A percentile compares a stretch with the other conserved stretches of the same genome.
Conservation (phyloP, 2,888 invertebrate genomes). For the Tetrapedia diversipes region DNA sequence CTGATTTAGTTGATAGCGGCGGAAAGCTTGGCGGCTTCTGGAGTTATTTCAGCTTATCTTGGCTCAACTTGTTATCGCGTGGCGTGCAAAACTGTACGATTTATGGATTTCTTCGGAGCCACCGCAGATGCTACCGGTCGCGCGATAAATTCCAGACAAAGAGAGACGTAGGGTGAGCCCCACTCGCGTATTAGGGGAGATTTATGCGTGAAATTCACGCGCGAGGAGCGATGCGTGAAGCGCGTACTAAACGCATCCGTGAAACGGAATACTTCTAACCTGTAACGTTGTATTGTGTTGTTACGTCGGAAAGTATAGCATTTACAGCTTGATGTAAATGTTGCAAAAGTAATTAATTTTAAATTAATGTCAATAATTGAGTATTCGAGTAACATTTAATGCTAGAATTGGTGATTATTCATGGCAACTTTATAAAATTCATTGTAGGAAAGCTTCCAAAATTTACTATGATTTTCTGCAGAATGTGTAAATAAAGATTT, state of each 20-base stretch:
- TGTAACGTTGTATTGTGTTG: neutral
- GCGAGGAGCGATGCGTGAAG: conserved; percentile 24
- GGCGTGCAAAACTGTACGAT: conserved; percentile 50
- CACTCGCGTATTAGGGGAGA: conserved; percentile 40
- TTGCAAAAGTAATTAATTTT: too few species aligned
- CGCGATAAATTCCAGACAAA: conserved; percentile 49
- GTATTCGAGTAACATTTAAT: too few species aligned
- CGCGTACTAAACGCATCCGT: conserved; percentile 1
- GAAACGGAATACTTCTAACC: conserved; percentile 20
- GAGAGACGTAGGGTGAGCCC: conserved; percentile 29
- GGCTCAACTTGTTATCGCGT: conserved; percentile 49
- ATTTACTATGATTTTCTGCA: too few species aligned
- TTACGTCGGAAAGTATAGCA: too few species aligned
- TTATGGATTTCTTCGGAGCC: conserved; percentile 54
- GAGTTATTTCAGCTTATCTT: conserved; percentile 51
- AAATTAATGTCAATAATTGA: too few species aligned
- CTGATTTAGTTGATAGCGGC: conserved; percentile 29
- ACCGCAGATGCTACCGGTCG: conserved; percentile 48
- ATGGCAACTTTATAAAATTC: too few species aligned
- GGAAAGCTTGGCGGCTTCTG: conserved; percentile 25
- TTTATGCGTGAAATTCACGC: conserved; percentile 50
- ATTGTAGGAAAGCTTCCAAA: too few species aligned
- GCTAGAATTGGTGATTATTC: too few species aligned
- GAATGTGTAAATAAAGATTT: too few species aligned
- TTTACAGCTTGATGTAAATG: too few species aligned